Evolutionary conservation across 1,140 invertebrate genomes (phyloP).

Genomic region (Drosophila kurseongensis): DNA sequence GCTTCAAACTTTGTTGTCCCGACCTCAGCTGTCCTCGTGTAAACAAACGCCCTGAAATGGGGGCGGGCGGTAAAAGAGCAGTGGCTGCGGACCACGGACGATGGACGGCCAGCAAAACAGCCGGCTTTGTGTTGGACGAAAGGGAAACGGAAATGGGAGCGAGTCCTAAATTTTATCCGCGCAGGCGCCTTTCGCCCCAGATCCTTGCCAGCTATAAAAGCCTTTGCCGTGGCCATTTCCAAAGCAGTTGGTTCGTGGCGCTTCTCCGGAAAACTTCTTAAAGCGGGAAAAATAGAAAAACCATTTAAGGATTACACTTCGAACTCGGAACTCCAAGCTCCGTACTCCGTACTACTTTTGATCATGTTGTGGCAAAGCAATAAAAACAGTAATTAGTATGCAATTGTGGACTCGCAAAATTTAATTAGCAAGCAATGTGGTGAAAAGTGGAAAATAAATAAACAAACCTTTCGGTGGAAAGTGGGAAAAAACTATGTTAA

Average conservation of each 20-base stretch:
- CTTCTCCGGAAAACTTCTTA: constrained; percentile 12
- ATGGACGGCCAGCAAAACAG: constrained; percentile 25
- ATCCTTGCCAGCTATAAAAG: constrained; percentile 52
- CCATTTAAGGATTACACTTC: neutral
- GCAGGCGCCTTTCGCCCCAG: constrained; percentile 25
- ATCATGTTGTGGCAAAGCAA: constrained; percentile 13
- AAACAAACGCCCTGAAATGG: constrained; percentile 61
- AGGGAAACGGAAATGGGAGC: neutral
- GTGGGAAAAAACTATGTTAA: neutral
- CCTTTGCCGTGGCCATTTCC: constrained; percentile 10
- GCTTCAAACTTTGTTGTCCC: constrained; percentile 52
- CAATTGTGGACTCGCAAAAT: constrained; percentile 49
- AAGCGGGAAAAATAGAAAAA: neutral
- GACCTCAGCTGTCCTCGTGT: constrained; percentile 69
- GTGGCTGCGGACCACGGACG: constrained; percentile 17
- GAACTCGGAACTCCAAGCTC: constrained; percentile 1
- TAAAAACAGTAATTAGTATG: constrained; percentile 63
- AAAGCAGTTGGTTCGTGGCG: constrained; percentile 55
- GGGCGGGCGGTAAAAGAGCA: constrained; percentile 54
- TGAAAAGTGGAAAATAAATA: constrained; percentile 34
- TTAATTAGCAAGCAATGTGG: constrained; percentile 52
- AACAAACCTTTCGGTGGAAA: constrained; percentile 11
- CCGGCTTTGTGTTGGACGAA: constrained; percentile 13
- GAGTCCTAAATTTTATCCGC: constrained; percentile 47
- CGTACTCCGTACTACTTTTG: constrained; percentile 13